Conservation (phyloP, 2,888 invertebrate species). For the Rhorus exstirpatorius region DNA sequence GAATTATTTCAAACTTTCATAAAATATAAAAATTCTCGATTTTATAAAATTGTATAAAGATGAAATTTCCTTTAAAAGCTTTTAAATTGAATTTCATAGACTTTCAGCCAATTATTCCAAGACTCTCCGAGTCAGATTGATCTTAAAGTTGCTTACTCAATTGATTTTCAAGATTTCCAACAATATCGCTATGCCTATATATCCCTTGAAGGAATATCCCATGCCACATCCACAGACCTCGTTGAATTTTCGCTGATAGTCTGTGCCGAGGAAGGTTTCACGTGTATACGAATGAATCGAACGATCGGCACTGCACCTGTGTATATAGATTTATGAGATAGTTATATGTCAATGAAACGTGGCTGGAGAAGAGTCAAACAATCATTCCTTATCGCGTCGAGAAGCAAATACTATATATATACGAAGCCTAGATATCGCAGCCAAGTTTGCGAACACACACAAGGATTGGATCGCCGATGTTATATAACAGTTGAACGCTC, state of each 20-base stretch:
- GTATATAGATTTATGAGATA: neutral
- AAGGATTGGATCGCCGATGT: constrained; percentile 33
- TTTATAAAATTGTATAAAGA: no score
- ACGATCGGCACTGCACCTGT: constrained; percentile 10
- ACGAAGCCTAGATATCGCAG: constrained; percentile 43
- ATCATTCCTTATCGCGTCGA: constrained; percentile 66
- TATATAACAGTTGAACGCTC: constrained; percentile 23
- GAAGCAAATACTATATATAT: constrained; percentile 64
- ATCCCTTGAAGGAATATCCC: constrained; percentile 2
- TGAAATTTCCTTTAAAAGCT: neutral
- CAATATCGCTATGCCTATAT: neutral
- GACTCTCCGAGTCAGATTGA: neutral
- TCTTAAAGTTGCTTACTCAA: constrained; percentile 5
- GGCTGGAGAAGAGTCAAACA: constrained; percentile 58
- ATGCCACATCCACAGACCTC: constrained; percentile 1
- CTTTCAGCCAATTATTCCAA: neutral
- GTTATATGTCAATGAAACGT: constrained; percentile 18
- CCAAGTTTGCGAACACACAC: constrained; percentile 61
- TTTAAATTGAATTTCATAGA: neutral
- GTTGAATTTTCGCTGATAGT: constrained; percentile 31
- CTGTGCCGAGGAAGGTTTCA: constrained; percentile 26
- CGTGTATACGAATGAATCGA: constrained; percentile 23
- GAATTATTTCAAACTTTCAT: no score
- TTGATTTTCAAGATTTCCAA: constrained; percentile 15
- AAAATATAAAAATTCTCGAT: no score